These are phyloP conservation scores for Amblyornis subalaris DNA, from an alignment of 2,113 vertebrate species.

Conservation along the genomic window DNA sequence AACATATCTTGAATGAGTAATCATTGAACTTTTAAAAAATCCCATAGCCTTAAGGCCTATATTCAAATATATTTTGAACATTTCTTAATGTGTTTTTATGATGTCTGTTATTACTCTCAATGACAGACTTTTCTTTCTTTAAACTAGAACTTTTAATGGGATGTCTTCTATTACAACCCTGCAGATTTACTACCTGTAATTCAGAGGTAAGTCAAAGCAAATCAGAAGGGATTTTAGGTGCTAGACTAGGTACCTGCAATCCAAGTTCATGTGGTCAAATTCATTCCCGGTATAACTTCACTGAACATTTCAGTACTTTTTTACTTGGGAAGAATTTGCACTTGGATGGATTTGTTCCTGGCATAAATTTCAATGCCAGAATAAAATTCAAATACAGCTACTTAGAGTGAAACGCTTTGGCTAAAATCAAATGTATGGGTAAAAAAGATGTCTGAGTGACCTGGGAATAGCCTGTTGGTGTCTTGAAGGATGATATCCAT, in stretches of 20 bases:
- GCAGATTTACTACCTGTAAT: neutral
- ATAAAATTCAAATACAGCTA: neutral
- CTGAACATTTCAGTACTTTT: neutral
- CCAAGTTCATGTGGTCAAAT: neutral
- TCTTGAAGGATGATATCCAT: neutral
- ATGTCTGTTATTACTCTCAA: neutral
- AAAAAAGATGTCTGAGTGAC: neutral
- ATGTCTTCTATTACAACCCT: neutral
- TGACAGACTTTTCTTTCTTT: neutral
- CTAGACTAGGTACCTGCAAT: neutral
- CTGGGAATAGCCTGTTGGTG: fast-evolving
- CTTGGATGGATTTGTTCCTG: neutral
- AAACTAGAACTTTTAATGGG: neutral
- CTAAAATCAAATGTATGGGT: neutral
- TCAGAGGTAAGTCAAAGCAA: neutral
- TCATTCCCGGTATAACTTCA: neutral
- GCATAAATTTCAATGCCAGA: neutral
- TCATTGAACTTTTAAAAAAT: neutral
- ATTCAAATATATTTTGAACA: neutral
- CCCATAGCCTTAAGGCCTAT: neutral
- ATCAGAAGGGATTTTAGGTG: neutral
- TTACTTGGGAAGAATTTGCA: neutral
- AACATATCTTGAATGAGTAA: neutral
- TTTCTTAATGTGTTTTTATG: neutral
- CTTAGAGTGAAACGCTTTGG: neutral